phyloP scores from a whole-genome alignment of 2,797 vertebrate species.

The Cottoperca gobio region DNA sequence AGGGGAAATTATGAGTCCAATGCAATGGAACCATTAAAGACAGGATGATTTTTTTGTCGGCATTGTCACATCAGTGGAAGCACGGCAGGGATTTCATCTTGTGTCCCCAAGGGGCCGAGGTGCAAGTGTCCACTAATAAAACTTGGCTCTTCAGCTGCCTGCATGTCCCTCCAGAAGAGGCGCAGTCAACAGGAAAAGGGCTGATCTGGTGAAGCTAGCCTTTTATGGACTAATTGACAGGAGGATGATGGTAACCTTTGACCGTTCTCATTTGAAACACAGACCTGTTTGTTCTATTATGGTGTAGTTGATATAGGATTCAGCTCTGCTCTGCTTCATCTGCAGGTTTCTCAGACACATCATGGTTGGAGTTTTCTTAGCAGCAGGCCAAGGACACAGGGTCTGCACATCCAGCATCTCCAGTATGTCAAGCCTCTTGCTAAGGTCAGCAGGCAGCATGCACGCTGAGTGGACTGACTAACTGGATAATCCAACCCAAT shows the following conservation, averaged over 20 bases:
- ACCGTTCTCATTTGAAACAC: slow-evolving; percentile 18
- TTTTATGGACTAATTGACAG: slow-evolving; percentile 66
- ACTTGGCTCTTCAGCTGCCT: slow-evolving; percentile 33
- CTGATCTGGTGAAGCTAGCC: slow-evolving; percentile 58
- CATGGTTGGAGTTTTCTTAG: neutral
- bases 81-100: slow-evolving; percentile 32
- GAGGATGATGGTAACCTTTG: slow-evolving; percentile 34
- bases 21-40: slow-evolving; percentile 4
- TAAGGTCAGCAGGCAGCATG: neutral
- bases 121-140: slow-evolving; percentile 34
- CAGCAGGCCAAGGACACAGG: neutral
- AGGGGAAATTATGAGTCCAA: slow-evolving; percentile 15
- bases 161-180: slow-evolving; percentile 35
- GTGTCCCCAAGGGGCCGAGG: slow-evolving; percentile 26
- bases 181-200: slow-evolving; percentile 66
- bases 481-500: slow-evolving; percentile 6
- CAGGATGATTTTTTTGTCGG: neutral
- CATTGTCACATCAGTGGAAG: slow-evolving; percentile 13
- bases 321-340: slow-evolving; percentile 17
- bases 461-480: neutral
- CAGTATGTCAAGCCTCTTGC: neutral
- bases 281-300: slow-evolving; percentile 23
- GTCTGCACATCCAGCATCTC: neutral
- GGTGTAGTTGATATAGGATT: slow-evolving; percentile 16
- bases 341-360: slow-evolving; percentile 9